These are phyloP conservation scores for Heliopora coerulea DNA, from an alignment of 92 coral and sea anemone genomes.

Conservation along the genomic window DNA sequence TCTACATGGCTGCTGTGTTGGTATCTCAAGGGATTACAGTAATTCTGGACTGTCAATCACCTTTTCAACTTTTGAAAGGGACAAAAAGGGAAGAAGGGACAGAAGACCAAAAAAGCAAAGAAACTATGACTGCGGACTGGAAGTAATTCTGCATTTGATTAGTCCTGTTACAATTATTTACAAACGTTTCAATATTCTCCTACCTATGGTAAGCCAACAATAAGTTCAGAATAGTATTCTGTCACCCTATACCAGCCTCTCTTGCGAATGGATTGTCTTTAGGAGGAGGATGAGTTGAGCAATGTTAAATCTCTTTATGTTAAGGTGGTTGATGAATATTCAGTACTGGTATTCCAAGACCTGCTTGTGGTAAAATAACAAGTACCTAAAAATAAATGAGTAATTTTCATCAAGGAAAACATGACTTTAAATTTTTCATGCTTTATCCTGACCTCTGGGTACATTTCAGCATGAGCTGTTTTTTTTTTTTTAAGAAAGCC, in stretches of 20 bases:
- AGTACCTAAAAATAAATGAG: constrained; percentile 73
- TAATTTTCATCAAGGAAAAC: no score
- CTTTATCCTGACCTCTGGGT: no score
- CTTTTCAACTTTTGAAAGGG: neutral
- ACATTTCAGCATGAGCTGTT: no score
- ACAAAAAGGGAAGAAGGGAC: neutral
- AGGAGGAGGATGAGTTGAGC: neutral
- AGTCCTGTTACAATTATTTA: neutral
- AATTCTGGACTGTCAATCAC: no score
- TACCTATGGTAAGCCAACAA: neutral
- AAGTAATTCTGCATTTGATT: neutral
- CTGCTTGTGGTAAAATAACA: constrained; percentile 93
- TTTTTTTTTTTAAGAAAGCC: no score
- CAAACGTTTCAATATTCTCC: neutral
- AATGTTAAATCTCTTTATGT: neutral
- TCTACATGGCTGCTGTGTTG: no score
- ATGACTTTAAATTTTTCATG: neutral
- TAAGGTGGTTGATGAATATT: neutral
- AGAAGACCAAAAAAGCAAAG: neutral
- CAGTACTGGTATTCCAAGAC: constrained; percentile 81
- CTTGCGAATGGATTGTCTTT: neutral
- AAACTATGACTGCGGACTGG: neutral
- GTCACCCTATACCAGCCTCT: neutral
- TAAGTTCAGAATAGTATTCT: neutral
- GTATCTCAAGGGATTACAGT: no score